Conservation (phyloP, 2,888 invertebrate species). For the Dynastes maya region DNA sequence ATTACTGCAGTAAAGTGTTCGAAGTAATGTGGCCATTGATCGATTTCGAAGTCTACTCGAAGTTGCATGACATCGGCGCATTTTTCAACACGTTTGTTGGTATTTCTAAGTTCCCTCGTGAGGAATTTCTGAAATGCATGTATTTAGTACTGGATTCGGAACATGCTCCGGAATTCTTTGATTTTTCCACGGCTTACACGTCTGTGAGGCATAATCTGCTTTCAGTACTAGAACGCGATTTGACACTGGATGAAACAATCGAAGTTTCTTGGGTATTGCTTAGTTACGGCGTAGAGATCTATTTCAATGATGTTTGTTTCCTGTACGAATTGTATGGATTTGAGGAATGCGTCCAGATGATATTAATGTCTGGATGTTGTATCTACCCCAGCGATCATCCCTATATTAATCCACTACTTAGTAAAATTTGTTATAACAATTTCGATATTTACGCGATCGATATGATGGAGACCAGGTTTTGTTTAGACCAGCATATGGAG, state of each 20-base stretch:
- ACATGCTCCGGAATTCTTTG: not conserved
- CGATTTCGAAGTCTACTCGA: not conserved
- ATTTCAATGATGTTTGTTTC: constrained; percentile 21
- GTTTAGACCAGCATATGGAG: not conserved
- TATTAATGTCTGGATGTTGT: not conserved
- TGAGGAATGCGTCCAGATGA: not conserved
- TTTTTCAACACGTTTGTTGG: not conserved
- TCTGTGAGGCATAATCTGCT: not conserved
- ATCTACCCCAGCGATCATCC: not conserved
- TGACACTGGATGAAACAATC: not conserved
- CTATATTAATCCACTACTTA: not conserved
- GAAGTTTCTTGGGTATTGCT: not conserved
- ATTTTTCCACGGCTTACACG: not conserved
- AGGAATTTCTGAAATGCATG: constrained; percentile 5
- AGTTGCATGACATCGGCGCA: not conserved
- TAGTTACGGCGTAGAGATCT: constrained; percentile 3
- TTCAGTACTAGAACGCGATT: not conserved
- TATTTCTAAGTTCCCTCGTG: not conserved
- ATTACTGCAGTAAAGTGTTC: not conserved
- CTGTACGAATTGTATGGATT: constrained; percentile 6
- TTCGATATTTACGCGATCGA: not conserved
- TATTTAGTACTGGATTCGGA: not conserved
- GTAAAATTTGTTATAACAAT: constrained; percentile 18
- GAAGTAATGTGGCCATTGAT: not conserved
- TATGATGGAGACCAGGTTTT: not conserved